These are phyloP conservation scores for Perccottus glenii DNA, from an alignment of 2,113 vertebrate species.

Conservation along the genomic window DNA sequence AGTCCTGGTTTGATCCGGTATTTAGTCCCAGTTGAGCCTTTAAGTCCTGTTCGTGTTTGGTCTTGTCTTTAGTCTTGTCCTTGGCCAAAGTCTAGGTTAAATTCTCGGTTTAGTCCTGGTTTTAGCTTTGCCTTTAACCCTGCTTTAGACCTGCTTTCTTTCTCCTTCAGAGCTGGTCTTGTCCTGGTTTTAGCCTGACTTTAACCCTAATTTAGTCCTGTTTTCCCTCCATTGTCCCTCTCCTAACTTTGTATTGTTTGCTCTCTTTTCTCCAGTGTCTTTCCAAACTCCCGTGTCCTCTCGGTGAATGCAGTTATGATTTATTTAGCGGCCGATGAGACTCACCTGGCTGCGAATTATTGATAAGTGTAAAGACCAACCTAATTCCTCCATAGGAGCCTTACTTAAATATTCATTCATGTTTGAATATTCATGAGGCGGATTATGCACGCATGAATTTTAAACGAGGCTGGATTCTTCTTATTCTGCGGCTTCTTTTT, in stretches of 20 bases:
- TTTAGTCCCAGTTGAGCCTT: too few species aligned
- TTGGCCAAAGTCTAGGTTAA: too few species aligned
- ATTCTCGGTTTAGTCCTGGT: too few species aligned
- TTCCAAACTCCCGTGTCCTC: slow-evolving; percentile 29
- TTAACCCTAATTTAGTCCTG: background rate
- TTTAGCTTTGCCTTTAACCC: too few species aligned
- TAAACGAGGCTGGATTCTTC: slow-evolving; percentile 59
- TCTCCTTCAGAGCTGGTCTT: too few species aligned
- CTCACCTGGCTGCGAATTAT: slow-evolving; percentile 74
- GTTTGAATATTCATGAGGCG: slow-evolving; percentile 74
- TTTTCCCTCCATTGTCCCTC: background rate
- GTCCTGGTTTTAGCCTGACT: too few species aligned
- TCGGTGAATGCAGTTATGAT: slow-evolving; percentile 32
- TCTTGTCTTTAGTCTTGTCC: too few species aligned
- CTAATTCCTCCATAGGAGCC: slow-evolving; percentile 73
- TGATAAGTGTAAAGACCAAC: slow-evolving; percentile 75
- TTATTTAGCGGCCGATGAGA: slow-evolving; percentile 57
- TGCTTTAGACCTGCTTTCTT: too few species aligned
- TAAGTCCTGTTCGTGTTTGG: too few species aligned
- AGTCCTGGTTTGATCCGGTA: too few species aligned
- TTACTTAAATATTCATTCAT: slow-evolving; percentile 72
- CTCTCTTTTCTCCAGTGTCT: slow-evolving; percentile 15
- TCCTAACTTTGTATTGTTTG: slow-evolving; percentile 41
- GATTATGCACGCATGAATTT: slow-evolving; percentile 73
- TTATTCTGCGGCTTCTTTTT: slow-evolving; percentile 2